Conservation (phyloP, 2,797 vertebrate genomes). For the Champsocephalus esox region DNA sequence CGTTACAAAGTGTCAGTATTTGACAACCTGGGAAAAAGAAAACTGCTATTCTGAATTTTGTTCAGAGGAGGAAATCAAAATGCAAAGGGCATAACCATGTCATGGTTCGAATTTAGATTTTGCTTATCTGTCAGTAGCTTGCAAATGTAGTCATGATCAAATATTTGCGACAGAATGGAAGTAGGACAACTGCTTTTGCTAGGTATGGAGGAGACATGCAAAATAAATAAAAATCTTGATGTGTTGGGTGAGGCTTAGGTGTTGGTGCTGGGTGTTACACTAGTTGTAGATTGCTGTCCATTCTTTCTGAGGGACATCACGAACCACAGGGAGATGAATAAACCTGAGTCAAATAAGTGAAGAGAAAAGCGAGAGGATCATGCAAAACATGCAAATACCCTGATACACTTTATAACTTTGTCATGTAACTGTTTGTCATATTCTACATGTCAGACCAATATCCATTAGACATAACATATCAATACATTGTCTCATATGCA, state of each 20-base stretch:
- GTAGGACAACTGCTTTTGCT: not conserved
- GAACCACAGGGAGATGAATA: conserved; percentile 75
- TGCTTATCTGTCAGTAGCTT: not conserved
- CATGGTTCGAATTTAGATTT: not conserved
- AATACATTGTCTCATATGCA: not conserved
- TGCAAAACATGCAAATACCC: conserved; percentile 25
- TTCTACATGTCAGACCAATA: too few species aligned
- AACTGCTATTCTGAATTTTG: not conserved
- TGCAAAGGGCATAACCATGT: not conserved
- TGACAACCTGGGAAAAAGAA: too few species aligned
- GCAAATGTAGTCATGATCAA: not conserved
- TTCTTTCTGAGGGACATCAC: conserved; percentile 41
- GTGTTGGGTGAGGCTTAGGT: not conserved
- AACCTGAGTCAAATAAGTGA: conserved; percentile 38
- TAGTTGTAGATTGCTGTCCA: not conserved
- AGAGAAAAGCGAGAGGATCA: not conserved
- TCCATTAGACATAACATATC: too few species aligned
- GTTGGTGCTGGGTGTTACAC: conserved; percentile 10
- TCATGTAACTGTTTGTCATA: not conserved
- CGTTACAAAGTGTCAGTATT: too few species aligned
- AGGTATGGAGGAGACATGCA: not conserved
- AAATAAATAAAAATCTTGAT: not conserved
- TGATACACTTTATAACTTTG: not conserved
- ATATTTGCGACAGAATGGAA: not conserved
- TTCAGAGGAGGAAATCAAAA: not conserved